Evolutionary conservation across 92 coral and sea anemone genomes (phyloP).

Genomic region (Paramuricea clavata): DNA sequence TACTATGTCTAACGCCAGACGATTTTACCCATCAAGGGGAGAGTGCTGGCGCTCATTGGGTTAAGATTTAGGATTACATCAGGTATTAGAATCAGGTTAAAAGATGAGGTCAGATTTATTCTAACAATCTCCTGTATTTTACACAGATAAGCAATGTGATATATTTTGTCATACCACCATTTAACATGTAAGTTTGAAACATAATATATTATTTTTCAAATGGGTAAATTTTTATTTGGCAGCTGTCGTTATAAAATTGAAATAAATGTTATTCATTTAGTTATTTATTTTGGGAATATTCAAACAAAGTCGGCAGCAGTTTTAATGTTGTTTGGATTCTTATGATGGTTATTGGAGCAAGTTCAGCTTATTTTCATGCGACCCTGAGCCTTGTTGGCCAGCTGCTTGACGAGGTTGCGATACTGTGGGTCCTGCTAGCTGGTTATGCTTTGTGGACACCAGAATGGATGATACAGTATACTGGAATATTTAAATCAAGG

Average conservation of each 20-base stretch:
- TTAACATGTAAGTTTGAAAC: conserved; percentile 81
- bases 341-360: conserved; percentile 82
- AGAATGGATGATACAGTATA: conserved; percentile 76
- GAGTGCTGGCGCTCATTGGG: too few species aligned
- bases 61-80: too few species aligned
- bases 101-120: too few species aligned
- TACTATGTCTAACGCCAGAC: too few species aligned
- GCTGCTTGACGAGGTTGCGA: conserved; percentile 91
- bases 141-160: conserved; percentile 90
- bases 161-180: conserved; percentile 86
- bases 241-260: too few species aligned
- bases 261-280: conserved; percentile 66
- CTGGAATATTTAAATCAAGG: conserved; percentile 77
- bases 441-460: conserved; percentile 98
- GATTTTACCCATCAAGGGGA: too few species aligned
- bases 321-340: conserved; percentile 82
- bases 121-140: neutral
- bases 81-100: conserved; percentile 2
- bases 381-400: conserved; percentile 97
- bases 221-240: neutral
- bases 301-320: conserved; percentile 82
- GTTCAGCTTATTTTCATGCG: conserved; percentile 97
- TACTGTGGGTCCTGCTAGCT: conserved; percentile 89
- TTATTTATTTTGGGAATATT: conserved; percentile 90
- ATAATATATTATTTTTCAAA: neutral